These are phyloP conservation scores for Platygyra sinensis DNA, from an alignment of 64 coral and sea anemone genomes.

Conservation along the genomic window DNA sequence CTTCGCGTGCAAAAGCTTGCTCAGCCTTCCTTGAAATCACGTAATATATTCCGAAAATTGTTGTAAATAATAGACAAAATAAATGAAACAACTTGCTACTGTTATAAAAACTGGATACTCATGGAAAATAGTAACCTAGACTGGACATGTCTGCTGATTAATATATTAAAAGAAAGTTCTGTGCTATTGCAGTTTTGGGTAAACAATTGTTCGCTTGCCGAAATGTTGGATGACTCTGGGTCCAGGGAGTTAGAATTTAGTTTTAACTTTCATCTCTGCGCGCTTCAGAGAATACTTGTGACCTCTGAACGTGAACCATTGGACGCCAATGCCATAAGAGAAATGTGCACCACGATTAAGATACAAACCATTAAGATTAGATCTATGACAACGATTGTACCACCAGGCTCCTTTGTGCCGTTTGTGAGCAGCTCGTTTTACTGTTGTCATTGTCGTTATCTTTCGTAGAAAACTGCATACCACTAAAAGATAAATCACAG, in stretches of 20 bases:
- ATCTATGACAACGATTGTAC: conserved; percentile 18
- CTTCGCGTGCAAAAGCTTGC: too few species aligned
- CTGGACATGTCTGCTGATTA: too few species aligned
- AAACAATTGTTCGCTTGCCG: background rate
- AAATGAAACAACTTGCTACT: too few species aligned
- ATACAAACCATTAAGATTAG: conserved; percentile 53
- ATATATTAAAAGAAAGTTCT: too few species aligned
- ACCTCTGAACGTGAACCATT: background rate
- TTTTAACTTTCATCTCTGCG: background rate
- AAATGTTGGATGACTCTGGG: background rate
- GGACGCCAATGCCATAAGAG: background rate
- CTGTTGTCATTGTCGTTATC: conserved; percentile 31
- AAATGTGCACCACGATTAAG: background rate
- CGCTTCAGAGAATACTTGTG: background rate
- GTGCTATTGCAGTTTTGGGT: too few species aligned
- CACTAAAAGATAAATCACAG: background rate
- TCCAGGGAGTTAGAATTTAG: background rate
- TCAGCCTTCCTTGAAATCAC: too few species aligned
- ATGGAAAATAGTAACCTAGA: too few species aligned
- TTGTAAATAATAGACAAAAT: too few species aligned
- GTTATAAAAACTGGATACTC: too few species aligned
- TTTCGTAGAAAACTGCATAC: conserved; percentile 23
- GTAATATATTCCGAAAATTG: too few species aligned
- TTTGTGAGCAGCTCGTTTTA: background rate
- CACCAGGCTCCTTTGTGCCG: conserved; percentile 46